phyloP scores from a whole-genome alignment of 2,888 invertebrate genomes.

The Hydrotaea diabolus region DNA sequence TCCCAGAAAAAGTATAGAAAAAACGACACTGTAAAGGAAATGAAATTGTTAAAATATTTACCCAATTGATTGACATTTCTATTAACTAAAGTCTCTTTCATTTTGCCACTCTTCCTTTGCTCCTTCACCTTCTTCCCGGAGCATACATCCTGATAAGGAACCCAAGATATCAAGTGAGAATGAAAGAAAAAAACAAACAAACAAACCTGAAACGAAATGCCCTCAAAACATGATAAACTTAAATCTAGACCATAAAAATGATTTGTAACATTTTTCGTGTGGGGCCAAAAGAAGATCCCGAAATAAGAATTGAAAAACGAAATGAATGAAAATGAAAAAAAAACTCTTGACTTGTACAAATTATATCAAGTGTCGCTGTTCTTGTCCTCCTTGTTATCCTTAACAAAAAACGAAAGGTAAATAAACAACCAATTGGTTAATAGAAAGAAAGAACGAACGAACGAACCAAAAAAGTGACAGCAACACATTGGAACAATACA shows the following conservation, averaged over 20 bases:
- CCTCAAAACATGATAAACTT: constrained; percentile 47
- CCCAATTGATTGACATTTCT: constrained; percentile 69
- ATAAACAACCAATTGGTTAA: constrained; percentile 53
- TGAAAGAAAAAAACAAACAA: constrained; percentile 29
- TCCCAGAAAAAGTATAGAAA: neutral
- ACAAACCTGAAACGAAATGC: constrained; percentile 40
- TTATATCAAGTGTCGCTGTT: constrained; percentile 37
- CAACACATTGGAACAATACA: constrained; percentile 21
- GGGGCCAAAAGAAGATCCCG: constrained; percentile 14
- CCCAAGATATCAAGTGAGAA: neutral
- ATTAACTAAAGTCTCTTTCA: constrained; percentile 65
- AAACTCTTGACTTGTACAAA: constrained; percentile 39
- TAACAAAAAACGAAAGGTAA: constrained; percentile 33
- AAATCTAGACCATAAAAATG: constrained; percentile 44
- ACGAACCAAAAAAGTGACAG: too few relatives aligned
- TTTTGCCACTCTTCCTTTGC: constrained; percentile 5
- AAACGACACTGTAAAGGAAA: constrained; percentile 54
- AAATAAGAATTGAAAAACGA: constrained; percentile 22
- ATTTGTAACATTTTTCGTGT: constrained; percentile 48
- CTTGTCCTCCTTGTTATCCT: constrained; percentile 11
- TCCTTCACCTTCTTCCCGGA: neutral
- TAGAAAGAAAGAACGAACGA: constrained; percentile 44
- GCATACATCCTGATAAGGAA: neutral
- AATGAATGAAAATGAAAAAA: constrained; percentile 29
- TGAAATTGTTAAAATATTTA: constrained; percentile 67